Conservation (phyloP, 1,140 invertebrate genomes). For the Teleopsis dalmanni region DNA sequence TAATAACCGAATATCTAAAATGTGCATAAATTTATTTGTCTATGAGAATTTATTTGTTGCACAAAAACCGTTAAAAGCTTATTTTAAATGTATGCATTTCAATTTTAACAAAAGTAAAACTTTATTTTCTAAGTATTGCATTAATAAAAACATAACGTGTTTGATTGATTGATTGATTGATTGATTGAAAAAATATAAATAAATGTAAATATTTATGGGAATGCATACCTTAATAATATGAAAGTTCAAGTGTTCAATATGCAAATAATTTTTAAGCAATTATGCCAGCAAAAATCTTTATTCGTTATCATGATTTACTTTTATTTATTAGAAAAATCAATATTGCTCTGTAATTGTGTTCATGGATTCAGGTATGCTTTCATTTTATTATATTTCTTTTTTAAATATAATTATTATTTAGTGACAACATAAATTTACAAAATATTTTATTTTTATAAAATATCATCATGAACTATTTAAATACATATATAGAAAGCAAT, state of each 20-base stretch:
- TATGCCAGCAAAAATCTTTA: slow-evolving; percentile 25
- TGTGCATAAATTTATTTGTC: neutral
- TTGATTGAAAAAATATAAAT: neutral
- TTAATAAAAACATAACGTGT: neutral
- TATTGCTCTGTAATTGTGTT: slow-evolving; percentile 41
- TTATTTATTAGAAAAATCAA: slow-evolving; percentile 39
- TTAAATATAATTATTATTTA: too few relatives aligned
- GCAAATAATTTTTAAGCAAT: slow-evolving; percentile 25
- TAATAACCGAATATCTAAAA: neutral
- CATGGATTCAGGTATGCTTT: slow-evolving; percentile 42
- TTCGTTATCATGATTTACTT: slow-evolving; percentile 29
- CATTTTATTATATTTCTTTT: too few relatives aligned
- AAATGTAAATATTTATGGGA: neutral
- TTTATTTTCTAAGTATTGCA: neutral
- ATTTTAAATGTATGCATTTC: neutral
- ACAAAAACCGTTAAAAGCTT: neutral
- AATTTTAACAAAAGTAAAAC: neutral
- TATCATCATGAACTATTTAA: too few relatives aligned
- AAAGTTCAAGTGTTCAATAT: slow-evolving; percentile 25
- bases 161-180: neutral
- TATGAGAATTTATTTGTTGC: neutral
- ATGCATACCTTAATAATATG: neutral
- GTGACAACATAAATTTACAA: too few relatives aligned
- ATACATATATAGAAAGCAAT: too few relatives aligned
- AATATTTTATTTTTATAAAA: too few relatives aligned